phyloP scores from a whole-genome alignment of 2,888 invertebrate genomes.

The Schizotus pectinicornis region DNA sequence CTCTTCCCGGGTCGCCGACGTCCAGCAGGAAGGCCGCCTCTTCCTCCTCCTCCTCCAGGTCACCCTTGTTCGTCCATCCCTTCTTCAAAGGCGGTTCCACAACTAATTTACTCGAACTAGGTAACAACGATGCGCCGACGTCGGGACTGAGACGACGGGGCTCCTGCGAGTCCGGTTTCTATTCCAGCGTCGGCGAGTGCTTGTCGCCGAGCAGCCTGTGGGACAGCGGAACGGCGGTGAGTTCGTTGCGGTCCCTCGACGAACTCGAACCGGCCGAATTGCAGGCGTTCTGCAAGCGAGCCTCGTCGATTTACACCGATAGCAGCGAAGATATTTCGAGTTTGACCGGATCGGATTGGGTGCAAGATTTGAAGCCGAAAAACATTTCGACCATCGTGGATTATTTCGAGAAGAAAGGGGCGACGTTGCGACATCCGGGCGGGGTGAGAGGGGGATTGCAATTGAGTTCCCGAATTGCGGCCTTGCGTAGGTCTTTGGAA shows the following conservation, averaged over 20 bases:
- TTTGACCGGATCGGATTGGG: constrained; percentile 78
- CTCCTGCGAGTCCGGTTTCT: constrained; percentile 89
- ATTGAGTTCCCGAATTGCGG: constrained; percentile 54
- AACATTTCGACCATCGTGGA: constrained; percentile 85
- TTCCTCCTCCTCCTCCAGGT: constrained; percentile 38
- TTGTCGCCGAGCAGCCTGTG: constrained; percentile 55
- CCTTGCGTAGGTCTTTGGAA: constrained; percentile 52
- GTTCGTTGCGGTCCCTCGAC: constrained; percentile 66
- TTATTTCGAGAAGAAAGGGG: constrained; percentile 83
- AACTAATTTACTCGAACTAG: constrained; percentile 53
- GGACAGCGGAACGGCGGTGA: constrained; percentile 67
- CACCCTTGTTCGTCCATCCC: constrained; percentile 67
- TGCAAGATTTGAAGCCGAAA: constrained; percentile 64
- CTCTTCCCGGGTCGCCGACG: constrained; percentile 63
- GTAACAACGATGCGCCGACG: constrained; percentile 40
- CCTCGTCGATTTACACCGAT: constrained; percentile 85
- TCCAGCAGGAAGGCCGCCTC: constrained; percentile 50
- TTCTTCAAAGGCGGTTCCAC: constrained; percentile 54
- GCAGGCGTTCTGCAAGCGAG: constrained; percentile 67
- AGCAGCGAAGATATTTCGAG: constrained; percentile 87
- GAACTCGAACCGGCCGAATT: constrained; percentile 66
- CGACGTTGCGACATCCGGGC: constrained; percentile 62
- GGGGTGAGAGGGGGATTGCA: constrained; percentile 54
- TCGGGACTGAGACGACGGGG: constrained; percentile 70
- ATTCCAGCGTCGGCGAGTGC: constrained; percentile 78